Percentiles rank a stretch among this genome's conserved stretches.
phyloP scores from a whole-genome alignment of 2,888 invertebrate genomes.

The Nomada flava region DNA sequence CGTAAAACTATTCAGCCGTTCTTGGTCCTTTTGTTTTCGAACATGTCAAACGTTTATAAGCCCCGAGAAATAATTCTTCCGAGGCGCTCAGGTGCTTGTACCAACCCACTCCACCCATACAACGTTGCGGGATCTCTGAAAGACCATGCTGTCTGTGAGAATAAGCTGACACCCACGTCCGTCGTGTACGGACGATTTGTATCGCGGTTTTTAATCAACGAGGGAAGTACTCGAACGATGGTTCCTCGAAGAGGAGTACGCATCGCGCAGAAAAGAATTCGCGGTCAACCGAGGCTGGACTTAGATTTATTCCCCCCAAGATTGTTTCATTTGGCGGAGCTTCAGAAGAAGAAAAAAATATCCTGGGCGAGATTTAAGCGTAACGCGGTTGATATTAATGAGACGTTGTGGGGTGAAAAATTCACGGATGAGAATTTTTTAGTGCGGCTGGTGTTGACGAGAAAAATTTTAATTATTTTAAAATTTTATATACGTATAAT shows the following conservation, averaged over 20 bases:
- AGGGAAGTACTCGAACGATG: constrained; percentile 29
- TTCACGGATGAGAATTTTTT: too few species aligned
- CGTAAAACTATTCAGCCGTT: not conserved
- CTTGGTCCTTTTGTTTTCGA: not conserved
- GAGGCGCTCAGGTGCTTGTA: constrained; percentile 3
- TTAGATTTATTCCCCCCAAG: constrained; percentile 53
- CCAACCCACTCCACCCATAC: not conserved
- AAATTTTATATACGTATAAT: too few species aligned
- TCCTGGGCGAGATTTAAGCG: too few species aligned
- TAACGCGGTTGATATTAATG: constrained; percentile 13
- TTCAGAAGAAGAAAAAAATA: too few species aligned
- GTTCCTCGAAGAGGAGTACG: constrained; percentile 9
- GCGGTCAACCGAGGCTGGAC: constrained; percentile 24
- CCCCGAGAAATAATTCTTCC: not conserved
- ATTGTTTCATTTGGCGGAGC: constrained; percentile 27
- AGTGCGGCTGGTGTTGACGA: too few species aligned
- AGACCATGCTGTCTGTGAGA: constrained; percentile 48
- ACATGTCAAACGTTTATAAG: not conserved
- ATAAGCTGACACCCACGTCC: constrained; percentile 54
- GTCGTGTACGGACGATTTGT: constrained; percentile 57
- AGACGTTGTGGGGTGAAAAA: too few species aligned
- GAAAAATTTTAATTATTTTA: too few species aligned
- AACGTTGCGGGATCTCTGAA: constrained; percentile 28
- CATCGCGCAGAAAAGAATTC: constrained; percentile 36
- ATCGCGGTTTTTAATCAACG: constrained; percentile 59